Base-by-base conservation (phyloP, 2,113 vertebrate genomes). In the Atherinomorus stipes region DNA sequence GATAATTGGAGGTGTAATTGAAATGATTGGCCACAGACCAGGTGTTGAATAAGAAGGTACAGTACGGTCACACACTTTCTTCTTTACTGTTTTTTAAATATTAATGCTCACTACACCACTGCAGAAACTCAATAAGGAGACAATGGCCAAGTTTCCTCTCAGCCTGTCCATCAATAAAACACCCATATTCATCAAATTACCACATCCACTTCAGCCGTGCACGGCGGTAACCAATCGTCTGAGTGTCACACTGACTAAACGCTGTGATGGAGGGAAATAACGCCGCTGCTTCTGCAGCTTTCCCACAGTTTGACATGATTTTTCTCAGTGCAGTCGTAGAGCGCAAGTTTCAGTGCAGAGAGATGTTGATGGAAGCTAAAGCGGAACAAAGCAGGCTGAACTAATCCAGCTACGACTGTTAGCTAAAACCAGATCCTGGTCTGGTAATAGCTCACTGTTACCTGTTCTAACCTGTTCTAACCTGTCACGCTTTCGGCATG, bases 141-240 rank as follows among this genome's bases (percentile, higher is more conserved):
- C 60, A 74, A 76, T 21, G 58, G 51, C 73, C 38, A 56, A 66
- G 71, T 69, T 79, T 85, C 45, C 77, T 71, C 62, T 76, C 64
- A 38, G 61, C 49, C 31, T 11, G 51, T 76, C 44, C 76, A 86
- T 82, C 68, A 81, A 82, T 80, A 64, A 80, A 84, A 79, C 86
- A 81, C 47, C 52, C 2, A 72, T 65, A 80, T 88, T 91, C 38
- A 78, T 87, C 64, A 76, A 25, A 83, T 84, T 86, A 86, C 78
- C 51, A 57, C 31, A 21, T 21, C 52, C 19, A 70, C 54, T 56
- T 13, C 59, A 15, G 22, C 40, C 61, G 57, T 80, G 49, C 47
- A 51, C 50, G 70, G 45, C 1, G 22, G 28, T 21, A 59, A 67
- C n/a, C 5, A 34, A 15, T 11, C 16, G 13, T 50, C 31, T 22